These are phyloP conservation scores for Unio delphinus DNA, from an alignment of 2,888 invertebrate genomes.

Conservation along the genomic window DNA sequence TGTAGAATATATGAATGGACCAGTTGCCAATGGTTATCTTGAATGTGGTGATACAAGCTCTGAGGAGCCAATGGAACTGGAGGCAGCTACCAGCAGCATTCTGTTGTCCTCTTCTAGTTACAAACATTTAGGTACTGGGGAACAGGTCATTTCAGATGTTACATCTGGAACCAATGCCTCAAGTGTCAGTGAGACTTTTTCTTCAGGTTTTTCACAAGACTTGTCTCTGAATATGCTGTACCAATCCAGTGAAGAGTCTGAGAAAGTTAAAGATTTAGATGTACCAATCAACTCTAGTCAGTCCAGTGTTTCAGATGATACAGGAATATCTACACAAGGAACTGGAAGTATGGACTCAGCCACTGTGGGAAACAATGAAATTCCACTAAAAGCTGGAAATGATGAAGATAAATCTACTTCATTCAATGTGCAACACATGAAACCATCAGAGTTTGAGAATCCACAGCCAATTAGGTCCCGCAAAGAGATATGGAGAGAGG, in stretches of 20 bases:
- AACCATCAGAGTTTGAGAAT: not conserved
- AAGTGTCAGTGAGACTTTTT: not conserved
- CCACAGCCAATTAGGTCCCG: slow-evolving; percentile 4
- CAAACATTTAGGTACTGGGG: not conserved
- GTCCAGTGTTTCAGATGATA: too few relatives aligned
- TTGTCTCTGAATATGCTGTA: too few relatives aligned
- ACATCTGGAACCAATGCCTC: not conserved
- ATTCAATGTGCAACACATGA: not conserved
- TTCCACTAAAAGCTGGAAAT: not conserved
- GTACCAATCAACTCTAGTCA: too few relatives aligned
- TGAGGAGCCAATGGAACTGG: not conserved
- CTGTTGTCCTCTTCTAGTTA: too few relatives aligned
- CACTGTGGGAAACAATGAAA: too few relatives aligned
- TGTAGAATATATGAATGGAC: not conserved
- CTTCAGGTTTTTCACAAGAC: not conserved
- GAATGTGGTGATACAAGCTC: not conserved
- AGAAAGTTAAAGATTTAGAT: too few relatives aligned
- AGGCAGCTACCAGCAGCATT: not conserved
- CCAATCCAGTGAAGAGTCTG: too few relatives aligned
- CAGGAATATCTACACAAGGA: too few relatives aligned
- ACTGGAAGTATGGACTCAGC: too few relatives aligned
- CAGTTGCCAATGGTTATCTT: not conserved
- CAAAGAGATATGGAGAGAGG: slow-evolving; percentile 35
- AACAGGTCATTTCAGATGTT: not conserved
- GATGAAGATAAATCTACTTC: slow-evolving; percentile 1